Conservation (phyloP, 1,140 invertebrate species). For the Phortica variegata region DNA sequence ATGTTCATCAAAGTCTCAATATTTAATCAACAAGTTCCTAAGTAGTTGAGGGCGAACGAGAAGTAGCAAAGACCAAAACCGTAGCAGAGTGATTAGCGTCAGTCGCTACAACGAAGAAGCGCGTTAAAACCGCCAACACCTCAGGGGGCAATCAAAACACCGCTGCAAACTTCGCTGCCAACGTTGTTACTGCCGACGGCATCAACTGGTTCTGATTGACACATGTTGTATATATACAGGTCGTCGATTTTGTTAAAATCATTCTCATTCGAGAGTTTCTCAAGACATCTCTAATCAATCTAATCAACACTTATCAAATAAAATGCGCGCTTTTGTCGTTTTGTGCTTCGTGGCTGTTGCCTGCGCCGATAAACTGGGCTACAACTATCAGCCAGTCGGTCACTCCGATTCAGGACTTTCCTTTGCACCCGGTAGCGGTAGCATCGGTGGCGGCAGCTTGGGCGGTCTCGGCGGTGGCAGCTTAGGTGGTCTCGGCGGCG, state of each 20-base stretch:
- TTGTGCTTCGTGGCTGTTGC: slow-evolving; percentile 42
- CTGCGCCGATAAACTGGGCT: slow-evolving; percentile 44
- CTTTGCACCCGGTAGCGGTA: slow-evolving; percentile 39
- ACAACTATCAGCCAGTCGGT: slow-evolving; percentile 47
- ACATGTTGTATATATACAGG: slow-evolving; percentile 41
- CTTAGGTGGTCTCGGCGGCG: slow-evolving; percentile 16
- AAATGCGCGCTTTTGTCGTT: slow-evolving; percentile 44
- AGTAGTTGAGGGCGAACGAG: no score
- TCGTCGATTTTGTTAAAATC: slow-evolving; percentile 23
- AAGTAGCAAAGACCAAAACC: no score
- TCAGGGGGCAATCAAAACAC: slow-evolving; percentile 6
- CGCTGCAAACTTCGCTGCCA: slow-evolving; percentile 7
- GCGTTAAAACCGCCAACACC: not conserved
- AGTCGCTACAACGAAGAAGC: no score
- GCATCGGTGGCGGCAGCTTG: slow-evolving; percentile 11
- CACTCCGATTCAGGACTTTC: slow-evolving; percentile 41
- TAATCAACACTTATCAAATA: no score
- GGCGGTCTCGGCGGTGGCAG: slow-evolving; percentile 14
- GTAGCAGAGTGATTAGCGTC: no score
- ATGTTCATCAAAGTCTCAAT: no score
- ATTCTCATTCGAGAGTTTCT: slow-evolving; percentile 41
- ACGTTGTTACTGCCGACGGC: slow-evolving; percentile 4
- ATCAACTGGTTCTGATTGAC: slow-evolving; percentile 36
- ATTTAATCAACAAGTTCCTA: no score
- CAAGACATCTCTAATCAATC: slow-evolving; percentile 38